phyloP scores from a whole-genome alignment of 2,113 vertebrate genomes.

The Prochilodus magdalenae region DNA sequence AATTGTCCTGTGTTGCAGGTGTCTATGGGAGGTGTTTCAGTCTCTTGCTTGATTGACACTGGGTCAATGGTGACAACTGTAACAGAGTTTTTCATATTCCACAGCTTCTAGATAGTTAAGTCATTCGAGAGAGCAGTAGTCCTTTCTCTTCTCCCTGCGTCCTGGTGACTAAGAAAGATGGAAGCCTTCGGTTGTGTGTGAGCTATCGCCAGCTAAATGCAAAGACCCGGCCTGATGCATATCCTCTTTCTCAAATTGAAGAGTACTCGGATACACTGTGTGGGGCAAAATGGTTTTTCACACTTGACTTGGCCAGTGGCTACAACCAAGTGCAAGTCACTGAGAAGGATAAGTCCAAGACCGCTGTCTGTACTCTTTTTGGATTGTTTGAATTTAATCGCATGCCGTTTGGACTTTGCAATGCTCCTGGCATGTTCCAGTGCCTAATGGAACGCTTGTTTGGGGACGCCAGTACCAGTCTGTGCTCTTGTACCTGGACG shows the following conservation, averaged over 20 bases:
- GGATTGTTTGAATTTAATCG: too few species aligned
- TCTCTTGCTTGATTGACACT: too few species aligned
- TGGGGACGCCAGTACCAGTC: slow-evolving; percentile 28
- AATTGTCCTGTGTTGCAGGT: too few species aligned
- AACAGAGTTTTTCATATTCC: too few species aligned
- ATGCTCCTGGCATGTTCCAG: too few species aligned
- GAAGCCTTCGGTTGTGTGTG: background rate
- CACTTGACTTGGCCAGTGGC: slow-evolving; percentile 3
- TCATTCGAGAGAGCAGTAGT: too few species aligned
- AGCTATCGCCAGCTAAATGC: slow-evolving; percentile 16
- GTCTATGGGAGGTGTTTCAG: too few species aligned
- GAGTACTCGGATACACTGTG: background rate
- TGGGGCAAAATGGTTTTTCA: slow-evolving; percentile 26
- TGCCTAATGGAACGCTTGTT: slow-evolving; percentile 33
- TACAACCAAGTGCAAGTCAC: slow-evolving; percentile 32
- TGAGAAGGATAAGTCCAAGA: slow-evolving; percentile 12
- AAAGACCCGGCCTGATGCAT: too few species aligned
- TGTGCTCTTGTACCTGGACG: slow-evolving; percentile 26
- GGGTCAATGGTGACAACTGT: too few species aligned
- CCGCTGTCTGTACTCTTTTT: too few species aligned
- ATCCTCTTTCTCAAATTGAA: background rate
- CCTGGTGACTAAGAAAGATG: background rate
- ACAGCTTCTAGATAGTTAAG: too few species aligned
- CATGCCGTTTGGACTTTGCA: too few species aligned
- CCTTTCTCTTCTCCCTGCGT: slow-evolving; percentile 27